Conservation (phyloP, 2,888 invertebrate genomes). For the Masnerella sp. region DNA sequence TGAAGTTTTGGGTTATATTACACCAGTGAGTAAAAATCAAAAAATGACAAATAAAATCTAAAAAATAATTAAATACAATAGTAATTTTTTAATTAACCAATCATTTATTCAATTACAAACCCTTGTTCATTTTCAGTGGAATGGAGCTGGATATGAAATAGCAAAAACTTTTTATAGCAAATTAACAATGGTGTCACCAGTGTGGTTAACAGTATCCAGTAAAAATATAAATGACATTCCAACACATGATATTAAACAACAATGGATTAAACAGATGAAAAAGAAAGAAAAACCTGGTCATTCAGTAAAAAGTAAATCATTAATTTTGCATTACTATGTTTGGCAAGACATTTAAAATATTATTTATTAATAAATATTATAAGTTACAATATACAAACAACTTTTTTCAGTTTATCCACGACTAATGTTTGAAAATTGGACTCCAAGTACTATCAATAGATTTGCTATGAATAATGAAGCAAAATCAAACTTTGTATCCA, state of each 20-base stretch:
- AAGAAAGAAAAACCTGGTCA: conserved; percentile 80
- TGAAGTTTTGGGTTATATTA: conserved; percentile 92
- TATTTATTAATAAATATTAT: neutral
- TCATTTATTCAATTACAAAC: too few species aligned
- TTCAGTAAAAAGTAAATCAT: conserved; percentile 80
- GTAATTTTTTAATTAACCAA: conserved; percentile 3
- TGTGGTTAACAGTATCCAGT: conserved; percentile 93
- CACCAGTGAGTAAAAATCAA: conserved; percentile 83
- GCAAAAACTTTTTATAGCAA: conserved; percentile 93
- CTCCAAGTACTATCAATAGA: conserved; percentile 84
- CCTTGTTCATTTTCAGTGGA: conserved; percentile 90
- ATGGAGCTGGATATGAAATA: conserved; percentile 94
- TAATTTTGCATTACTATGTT: neutral
- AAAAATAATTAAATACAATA: neutral
- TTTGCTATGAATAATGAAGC: conserved; percentile 83
- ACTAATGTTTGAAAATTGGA: conserved; percentile 93
- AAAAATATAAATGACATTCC: conserved; percentile 83
- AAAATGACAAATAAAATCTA: conserved; percentile 16
- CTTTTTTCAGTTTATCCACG: conserved; percentile 88
- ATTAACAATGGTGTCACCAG: conserved; percentile 94
- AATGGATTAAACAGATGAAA: conserved; percentile 88
- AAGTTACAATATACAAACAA: neutral
- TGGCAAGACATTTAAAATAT: neutral
- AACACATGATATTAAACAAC: conserved; percentile 90
- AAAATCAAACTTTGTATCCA: conserved; percentile 21